Percentiles rank a stretch among this genome's conserved stretches.
phyloP scores from a whole-genome alignment of 2,113 vertebrate species.

The Bucco capensis region DNA sequence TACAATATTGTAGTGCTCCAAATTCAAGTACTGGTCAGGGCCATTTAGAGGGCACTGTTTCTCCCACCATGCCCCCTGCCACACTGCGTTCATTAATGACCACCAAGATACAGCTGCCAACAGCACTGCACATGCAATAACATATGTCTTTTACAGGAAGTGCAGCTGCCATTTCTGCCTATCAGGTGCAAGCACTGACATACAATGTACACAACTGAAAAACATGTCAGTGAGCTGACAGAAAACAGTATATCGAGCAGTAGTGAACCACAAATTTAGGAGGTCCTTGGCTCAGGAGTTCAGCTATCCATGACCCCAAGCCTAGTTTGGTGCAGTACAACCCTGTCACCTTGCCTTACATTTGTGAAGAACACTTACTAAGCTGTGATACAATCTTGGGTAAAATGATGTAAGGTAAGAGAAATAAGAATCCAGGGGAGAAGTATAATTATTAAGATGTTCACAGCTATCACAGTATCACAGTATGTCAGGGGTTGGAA shows the following conservation, averaged over 20 bases:
- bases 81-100: neutral
- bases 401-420: neutral
- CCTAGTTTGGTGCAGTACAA: neutral
- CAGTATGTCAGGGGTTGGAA: too few relatives aligned
- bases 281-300: neutral
- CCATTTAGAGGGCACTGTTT: neutral
- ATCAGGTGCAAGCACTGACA: neutral
- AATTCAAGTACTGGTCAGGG: neutral
- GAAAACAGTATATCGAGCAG: neutral
- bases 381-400: neutral
- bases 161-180: neutral
- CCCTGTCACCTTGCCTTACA: neutral
- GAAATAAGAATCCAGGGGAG: neutral
- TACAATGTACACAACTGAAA: neutral
- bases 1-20: neutral
- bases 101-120: neutral
- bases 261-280: neutral
- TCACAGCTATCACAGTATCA: too few relatives aligned
- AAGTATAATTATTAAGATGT: neutral
- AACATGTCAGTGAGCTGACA: neutral
- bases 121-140: neutral
- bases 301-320: neutral
- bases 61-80: neutral
- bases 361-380: neutral
- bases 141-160: fast-evolving